These are phyloP conservation scores for Engystomops pustulosus DNA, from an alignment of 2,113 vertebrate species.

Conservation along the genomic window DNA sequence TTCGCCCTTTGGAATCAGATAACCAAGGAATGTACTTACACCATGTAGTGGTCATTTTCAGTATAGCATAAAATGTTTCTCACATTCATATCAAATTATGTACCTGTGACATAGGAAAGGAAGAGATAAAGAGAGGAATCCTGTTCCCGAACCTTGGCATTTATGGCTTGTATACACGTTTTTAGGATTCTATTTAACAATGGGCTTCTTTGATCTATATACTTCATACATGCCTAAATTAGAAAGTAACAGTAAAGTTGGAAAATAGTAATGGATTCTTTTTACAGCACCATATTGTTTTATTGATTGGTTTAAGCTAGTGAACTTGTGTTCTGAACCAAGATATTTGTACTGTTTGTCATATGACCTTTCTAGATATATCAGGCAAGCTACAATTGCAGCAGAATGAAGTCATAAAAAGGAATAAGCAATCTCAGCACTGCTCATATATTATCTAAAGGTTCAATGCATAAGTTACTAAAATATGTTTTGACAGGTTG, in stretches of 20 bases:
- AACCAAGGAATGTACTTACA: too few relatives aligned
- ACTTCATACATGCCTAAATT: neutral
- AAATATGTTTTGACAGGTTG: conserved; percentile 15
- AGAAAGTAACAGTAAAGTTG: neutral
- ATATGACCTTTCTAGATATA: conserved; percentile 25
- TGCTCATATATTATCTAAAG: conserved; percentile 35
- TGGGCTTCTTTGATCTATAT: neutral
- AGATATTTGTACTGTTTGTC: conserved; percentile 19
- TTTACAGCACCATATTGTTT: conserved; percentile 15
- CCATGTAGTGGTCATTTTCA: too few relatives aligned
- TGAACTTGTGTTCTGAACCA: conserved; percentile 27
- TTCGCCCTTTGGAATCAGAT: too few relatives aligned
- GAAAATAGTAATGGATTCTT: neutral
- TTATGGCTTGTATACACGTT: neutral
- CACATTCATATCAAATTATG: too few relatives aligned
- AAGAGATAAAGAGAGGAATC: too few relatives aligned
- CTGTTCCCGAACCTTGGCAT: too few relatives aligned
- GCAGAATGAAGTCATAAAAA: conserved; percentile 10
- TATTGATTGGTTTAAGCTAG: neutral
- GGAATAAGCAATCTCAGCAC: conserved; percentile 31
- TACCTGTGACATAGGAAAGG: too few relatives aligned
- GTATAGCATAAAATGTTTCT: too few relatives aligned
- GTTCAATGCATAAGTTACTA: conserved; percentile 5
- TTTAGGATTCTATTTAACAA: neutral
- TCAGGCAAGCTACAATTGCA: conserved; percentile 1